These are phyloP conservation scores for Lophura nycthemera DNA, from an alignment of 2,113 vertebrate species.

Conservation along the genomic window DNA sequence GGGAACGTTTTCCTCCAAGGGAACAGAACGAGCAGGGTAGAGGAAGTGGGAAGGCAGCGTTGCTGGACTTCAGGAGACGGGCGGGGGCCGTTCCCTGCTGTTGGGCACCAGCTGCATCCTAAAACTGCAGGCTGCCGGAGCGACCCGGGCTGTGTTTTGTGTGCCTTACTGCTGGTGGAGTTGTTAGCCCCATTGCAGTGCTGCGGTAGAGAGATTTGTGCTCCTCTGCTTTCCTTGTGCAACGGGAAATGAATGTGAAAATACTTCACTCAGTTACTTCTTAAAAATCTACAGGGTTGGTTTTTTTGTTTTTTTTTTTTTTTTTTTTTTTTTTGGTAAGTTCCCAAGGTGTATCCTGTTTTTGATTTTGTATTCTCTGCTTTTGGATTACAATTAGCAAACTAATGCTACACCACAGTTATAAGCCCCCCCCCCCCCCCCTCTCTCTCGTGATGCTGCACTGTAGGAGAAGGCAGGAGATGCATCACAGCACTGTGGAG, in stretches of 20 bases:
- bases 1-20: background rate
- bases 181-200: background rate
- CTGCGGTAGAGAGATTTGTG: background rate
- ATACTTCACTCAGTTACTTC: background rate
- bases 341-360: constrained; percentile 1
- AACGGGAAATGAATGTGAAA: constrained; percentile 23
- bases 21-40: background rate
- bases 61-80: background rate
- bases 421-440: background rate
- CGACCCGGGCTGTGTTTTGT: background rate
- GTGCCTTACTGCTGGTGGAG: background rate
- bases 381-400: background rate
- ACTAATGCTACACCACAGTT: background rate
- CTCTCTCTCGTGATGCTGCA: background rate
- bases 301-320: too few relatives aligned
- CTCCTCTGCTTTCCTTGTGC: background rate
- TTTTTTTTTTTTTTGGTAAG: background rate
- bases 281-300: background rate
- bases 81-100: background rate
- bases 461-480: background rate
- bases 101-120: background rate
- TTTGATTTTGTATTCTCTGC: background rate
- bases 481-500: fast-evolving
- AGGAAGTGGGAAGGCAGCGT: background rate
- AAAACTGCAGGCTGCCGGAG: background rate